Conservation (phyloP, 2,797 vertebrate species). For the Enteromius thamalakanensis region DNA sequence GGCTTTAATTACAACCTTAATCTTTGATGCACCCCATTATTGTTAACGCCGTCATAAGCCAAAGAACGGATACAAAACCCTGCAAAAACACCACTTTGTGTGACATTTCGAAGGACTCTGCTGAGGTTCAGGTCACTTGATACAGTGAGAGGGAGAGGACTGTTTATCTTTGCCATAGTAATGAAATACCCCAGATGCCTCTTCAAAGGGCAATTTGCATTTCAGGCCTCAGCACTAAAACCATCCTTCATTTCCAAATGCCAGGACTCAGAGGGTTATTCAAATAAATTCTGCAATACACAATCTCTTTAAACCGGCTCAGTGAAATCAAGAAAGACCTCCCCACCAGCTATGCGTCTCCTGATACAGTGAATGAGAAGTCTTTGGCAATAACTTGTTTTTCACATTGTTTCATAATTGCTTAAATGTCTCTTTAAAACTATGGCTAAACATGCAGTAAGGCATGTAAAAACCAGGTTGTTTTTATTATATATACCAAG, state of each 20-base stretch:
- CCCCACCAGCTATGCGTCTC: not conserved
- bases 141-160: slow-evolving; percentile 37
- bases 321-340: not conserved
- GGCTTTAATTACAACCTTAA: slow-evolving; percentile 41
- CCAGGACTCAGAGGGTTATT: slow-evolving; percentile 54
- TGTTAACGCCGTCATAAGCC: not conserved
- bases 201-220: slow-evolving; percentile 53
- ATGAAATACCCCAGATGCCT: slow-evolving; percentile 39
- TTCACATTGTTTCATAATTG: not conserved
- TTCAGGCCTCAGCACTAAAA: slow-evolving; percentile 47
- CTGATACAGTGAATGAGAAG: not conserved
- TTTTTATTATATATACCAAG: not conserved
- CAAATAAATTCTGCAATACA: slow-evolving; percentile 21
- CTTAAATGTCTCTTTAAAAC: not conserved
- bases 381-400: not conserved
- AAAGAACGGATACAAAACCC: not conserved
- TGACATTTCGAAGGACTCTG: slow-evolving; percentile 47
- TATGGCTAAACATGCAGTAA: too few relatives aligned
- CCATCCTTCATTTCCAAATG: slow-evolving; percentile 60
- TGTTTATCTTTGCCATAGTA: slow-evolving; percentile 43
- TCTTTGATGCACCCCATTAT: not conserved
- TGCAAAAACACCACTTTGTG: slow-evolving; percentile 3
- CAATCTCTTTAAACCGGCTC: slow-evolving; percentile 44
- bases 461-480: too few relatives aligned
- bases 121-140: slow-evolving; percentile 29